Percentiles rank a stretch among this genome's conserved stretches.
phyloP scores from a whole-genome alignment of 1,140 invertebrate species.

The Oscheius sp. region DNA sequence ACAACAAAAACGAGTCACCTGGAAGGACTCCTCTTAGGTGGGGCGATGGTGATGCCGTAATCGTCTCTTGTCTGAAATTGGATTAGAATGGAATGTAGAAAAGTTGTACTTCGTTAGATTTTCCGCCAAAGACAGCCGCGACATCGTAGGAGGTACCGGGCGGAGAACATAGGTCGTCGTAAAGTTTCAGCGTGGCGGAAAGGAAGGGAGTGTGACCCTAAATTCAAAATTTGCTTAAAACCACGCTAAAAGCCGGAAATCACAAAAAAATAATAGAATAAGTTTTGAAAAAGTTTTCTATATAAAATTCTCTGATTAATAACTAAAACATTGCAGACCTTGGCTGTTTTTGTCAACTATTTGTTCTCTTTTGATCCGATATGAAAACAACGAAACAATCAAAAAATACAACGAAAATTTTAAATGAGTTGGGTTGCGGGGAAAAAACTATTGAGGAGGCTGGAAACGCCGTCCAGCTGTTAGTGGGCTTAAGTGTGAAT shows the following conservation, averaged over 20 bases:
- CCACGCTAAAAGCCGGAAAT: background rate
- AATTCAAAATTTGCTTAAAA: background rate
- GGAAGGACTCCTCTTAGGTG: slow-evolving; percentile 12
- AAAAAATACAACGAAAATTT: background rate
- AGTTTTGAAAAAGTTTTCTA: too few species aligned
- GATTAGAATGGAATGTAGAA: background rate
- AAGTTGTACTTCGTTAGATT: slow-evolving; percentile 20
- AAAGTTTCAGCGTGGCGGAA: slow-evolving; percentile 21
- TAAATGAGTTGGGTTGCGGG: too few species aligned
- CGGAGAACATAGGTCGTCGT: slow-evolving; percentile 35
- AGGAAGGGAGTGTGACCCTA: slow-evolving; percentile 35
- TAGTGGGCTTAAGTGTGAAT: too few species aligned
- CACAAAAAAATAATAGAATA: background rate
- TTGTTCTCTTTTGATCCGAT: too few species aligned
- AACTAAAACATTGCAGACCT: too few species aligned
- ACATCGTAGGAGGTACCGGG: slow-evolving; percentile 15
- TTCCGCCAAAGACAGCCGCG: slow-evolving; percentile 10
- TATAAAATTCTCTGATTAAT: too few species aligned
- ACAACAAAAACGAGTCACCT: slow-evolving; percentile 9
- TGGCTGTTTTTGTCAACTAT: too few species aligned
- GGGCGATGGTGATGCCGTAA: slow-evolving; percentile 31
- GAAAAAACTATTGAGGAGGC: too few species aligned
- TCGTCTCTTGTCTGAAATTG: slow-evolving; percentile 24
- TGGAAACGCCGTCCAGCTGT: too few species aligned
- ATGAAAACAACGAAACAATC: background rate